Evolutionary conservation across 2,888 invertebrate genomes (phyloP), one percentile per base, ranked within the genome.

Genomic region (Atethmia centrago): DNA sequence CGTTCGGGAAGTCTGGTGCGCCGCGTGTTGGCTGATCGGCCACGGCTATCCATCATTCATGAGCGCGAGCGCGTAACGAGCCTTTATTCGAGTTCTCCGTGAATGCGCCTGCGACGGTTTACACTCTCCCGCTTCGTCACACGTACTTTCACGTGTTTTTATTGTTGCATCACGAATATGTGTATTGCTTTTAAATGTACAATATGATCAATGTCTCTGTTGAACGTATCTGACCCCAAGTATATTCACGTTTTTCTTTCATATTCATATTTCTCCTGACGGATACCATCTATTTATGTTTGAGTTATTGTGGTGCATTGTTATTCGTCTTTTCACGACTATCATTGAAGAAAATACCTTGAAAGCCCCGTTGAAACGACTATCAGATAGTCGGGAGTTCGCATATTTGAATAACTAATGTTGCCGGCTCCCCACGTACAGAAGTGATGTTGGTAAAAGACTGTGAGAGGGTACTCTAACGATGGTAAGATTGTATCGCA

Each of bases 401-500:
- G 94, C 93, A 95, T 95, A 95, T 94, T 94, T 95, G 95, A 95
- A 95, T 95, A 93, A 91, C 91, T 94, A 93, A 95, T 95, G 92
- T 89, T 88, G 85, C 80, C 83, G 82, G 85, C 88, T 92, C 89
- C 88, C 88, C 89, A 88, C 90, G 89, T 90, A 89, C 89, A 88
- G 88, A 59, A 86, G 88, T 88, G 87, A 85, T 87, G 88, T 88
- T 88, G 81, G 88, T 88, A 90, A 90, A 91, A 90, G 88, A 90
- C 89, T 88, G 88, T 89, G 86, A 89, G 86, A 89, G 85, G 87
- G 88, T 89, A 84, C 82, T 88, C 92, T 95, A 95, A 95, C 95
- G 95, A 95, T 93, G 93, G 88, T 88, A 85, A 90, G 95, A 95
- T 96, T 88, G 84, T 94, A 96, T 96, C 96, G 81, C 82, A 81